Base-by-base conservation (phyloP, 2,113 vertebrate species). In the Siniperca chuatsi region DNA sequence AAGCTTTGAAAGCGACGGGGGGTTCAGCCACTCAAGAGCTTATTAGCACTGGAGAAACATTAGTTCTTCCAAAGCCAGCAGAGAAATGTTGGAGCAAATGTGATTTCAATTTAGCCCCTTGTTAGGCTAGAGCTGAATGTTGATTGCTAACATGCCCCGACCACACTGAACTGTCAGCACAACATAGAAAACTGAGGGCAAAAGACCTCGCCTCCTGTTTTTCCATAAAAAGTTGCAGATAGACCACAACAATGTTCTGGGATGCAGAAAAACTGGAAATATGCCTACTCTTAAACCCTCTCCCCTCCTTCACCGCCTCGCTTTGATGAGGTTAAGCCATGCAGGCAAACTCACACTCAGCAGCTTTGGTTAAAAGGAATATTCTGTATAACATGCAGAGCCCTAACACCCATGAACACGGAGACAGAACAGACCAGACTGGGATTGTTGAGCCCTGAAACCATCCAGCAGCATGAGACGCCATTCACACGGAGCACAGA, bases 191-290 rank as follows among this genome's bases (percentile, higher is more conserved):
- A 83, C 46, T 74, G 42, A 48, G 67, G 82, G 79, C 54, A 79
- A 72, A 78, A 88, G 42, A 79, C n/a, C 70, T 55, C 0, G 4
- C 67, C 76, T 85, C 76, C 58, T 85, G 89, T 90, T 92, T 85
- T 83, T 81, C 85, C 85, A 92, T 91, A 89, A 94, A 90, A 91
- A 90, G 65, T 20, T 81, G 50, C 50, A 89, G 23, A 81, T 18
- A 75, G 65, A 90, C 81, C 90, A 92, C 87, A 92, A 91, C 86
- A 91, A 87, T 81, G 81, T 44, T 29, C 20, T 11, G 29, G 42
- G 76, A 65, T 57, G 75, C 46, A 79, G 87, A 67, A 79, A 84
- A 81, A 79, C 86, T 73, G 71, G 78, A 93, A 78, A 75, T 86
- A 73, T 85, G 81, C 65, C n/a, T 1, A 37, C 78, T 33, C 70